A percentile compares a stretch with the other conserved stretches of the same genome.
Conservation (phyloP, 2,888 invertebrate species). For the Melinopterus prodromus region DNA sequence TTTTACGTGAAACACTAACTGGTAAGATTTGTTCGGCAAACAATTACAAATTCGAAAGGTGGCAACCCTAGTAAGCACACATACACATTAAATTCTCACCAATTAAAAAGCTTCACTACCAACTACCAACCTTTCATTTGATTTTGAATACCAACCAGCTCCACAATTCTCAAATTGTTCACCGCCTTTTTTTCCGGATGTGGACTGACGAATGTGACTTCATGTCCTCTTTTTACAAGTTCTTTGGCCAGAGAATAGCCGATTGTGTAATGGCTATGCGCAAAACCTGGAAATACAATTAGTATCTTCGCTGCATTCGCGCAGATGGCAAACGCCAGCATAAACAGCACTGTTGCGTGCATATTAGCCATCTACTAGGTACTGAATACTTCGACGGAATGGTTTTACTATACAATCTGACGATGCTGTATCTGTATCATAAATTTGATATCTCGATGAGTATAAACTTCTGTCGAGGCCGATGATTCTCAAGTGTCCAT, state of each 20-base stretch:
- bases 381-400: background rate
- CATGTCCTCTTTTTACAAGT: conserved; percentile 58
- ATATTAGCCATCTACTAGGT: background rate
- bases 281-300: conserved; percentile 48
- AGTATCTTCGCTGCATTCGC: conserved; percentile 45
- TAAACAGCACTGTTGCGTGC: background rate
- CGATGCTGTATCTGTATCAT: background rate
- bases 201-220: conserved; percentile 55
- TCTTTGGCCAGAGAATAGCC: conserved; percentile 49
- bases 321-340: background rate
- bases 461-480: too few species aligned
- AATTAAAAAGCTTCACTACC: too few species aligned
- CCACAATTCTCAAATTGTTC: conserved; percentile 53
- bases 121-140: background rate
- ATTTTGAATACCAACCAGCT: conserved; percentile 26
- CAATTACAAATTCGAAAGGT: too few species aligned
- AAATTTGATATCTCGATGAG: background rate
- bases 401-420: background rate
- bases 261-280: conserved; percentile 51
- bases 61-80: too few species aligned
- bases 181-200: conserved; percentile 55
- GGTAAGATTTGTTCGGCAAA: too few species aligned
- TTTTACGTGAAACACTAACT: too few species aligned
- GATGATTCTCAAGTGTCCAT: too few species aligned
- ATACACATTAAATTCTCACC: too few species aligned